Base-by-base conservation (phyloP, 2,113 vertebrate species). In the Crotalus tigris region DNA sequence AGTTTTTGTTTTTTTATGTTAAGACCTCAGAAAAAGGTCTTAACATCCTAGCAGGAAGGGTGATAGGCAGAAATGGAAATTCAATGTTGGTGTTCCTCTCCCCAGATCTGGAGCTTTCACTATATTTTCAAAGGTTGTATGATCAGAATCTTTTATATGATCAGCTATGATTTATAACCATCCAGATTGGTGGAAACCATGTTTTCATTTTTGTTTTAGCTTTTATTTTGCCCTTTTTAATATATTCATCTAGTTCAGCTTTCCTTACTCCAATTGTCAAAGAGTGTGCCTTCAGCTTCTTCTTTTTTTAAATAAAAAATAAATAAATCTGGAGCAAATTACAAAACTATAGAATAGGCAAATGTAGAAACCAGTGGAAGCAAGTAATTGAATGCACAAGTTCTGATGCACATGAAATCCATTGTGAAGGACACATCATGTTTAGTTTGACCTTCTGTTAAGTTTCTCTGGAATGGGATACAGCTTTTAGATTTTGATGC, bases 321-420 rank as follows among this genome's bases (percentile, higher is more conserved):
- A 69, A 97, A 75, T 94, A 96, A 96, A 96, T 97, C 96, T 98
- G 98, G 96, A 96, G 96, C 91, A 94, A 95, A 97, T 97, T 97
- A 97, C 86, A 90, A 97, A 93, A 92, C 95, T 95, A 94, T 94
- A 89, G 95, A 75, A 54, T 95, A 94, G 88, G 85, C 94, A 97
- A 96, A 96, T 93, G 92, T 95, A 95, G 93, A 95, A 94, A 93
- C 95, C 4, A 93, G 92, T 91, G 81, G 93, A 96, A 97, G 96
- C 96, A 95, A 96, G 92, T 95, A 81, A 93, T 95, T 95, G 95
- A 96, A 95, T 12, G 57, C 90, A 92, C 90, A 96, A 93, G 51
- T 7, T 95, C 91, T 89, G 86, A 90, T 95, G 91, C 92, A 93
- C 39, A 12, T 91, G 90, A 94, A 95, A 94, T 93, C 94, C 95